Evolutionary conservation across 2,888 invertebrate species (phyloP), one percentile per base, ranked within the genome.

Genomic region (Pomacea canaliculata): DNA sequence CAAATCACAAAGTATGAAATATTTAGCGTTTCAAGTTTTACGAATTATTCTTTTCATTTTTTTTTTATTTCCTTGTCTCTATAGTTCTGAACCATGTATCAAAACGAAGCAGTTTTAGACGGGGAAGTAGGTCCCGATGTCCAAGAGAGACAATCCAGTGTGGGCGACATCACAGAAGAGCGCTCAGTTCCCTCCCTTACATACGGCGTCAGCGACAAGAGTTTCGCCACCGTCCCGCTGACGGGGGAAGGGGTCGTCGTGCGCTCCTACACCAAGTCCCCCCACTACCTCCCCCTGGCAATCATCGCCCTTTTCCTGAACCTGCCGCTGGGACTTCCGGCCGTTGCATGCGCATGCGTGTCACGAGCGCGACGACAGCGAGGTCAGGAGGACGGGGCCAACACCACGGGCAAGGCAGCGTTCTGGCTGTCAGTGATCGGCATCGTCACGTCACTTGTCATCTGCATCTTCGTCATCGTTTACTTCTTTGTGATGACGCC

Each of bases 281-380:
- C 81, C 9, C 79, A 82, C 70, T 82, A 82, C 68, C 76, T 82
- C 71, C 81, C 81, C 23, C 73, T 80, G 51, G 80, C 80, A 13
- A 63, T 78, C 19, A 48, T 82, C 65, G 76, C 79, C 4, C 67
- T 79, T 48, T 59, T 80, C 73, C 66, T 82, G 48, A 82, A 82
- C 59, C 76, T 76, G 16, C 65, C 76, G n/a, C 69, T 82, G 46
- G 80, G 81, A 65, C 48, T 79, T 37, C 76, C 79, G 8, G 80
- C 81, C 4, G 75, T 76, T 18, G 51, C 80, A 60, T 82, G 80
- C 70, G 78, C 79, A n/a, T 59, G 76, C 27, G 23, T 80, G 10
- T 82, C 80, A 46, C 76, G 66, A 63, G 76, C 71, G 66, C 75
- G 69, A 65, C 56, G 71, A 9, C 49, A 56, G 8, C 70, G 67